Base-by-base conservation (phyloP, 2,888 invertebrate genomes). In the Lithophane leautieri region DNA sequence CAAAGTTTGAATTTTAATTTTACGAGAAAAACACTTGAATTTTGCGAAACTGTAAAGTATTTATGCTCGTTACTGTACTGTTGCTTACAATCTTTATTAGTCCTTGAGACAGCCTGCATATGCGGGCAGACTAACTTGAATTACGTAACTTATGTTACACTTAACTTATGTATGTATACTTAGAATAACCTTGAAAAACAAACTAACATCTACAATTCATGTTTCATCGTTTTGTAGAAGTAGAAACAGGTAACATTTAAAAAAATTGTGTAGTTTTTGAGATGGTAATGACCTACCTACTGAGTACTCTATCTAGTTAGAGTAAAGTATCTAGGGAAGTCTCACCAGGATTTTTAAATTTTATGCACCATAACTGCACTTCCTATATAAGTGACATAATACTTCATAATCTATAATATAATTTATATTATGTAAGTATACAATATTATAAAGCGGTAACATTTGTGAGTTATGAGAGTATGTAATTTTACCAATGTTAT, bases 31-130 rank as follows among this genome's bases (percentile, higher is more conserved):
- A 44, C 22, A 62, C 6, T 19, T 9, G 4, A 25, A 22, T 50
- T 66, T 9, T 34, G 9, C 22, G 34, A 9, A 9, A 66, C 9
- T 52, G 3, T 50, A 50, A 14, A 1, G 2, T 50, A 9, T 50
- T 22, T 28, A 34, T n/a, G 52, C n/a, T 56, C n/a, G 67, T 34
- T 19, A n/a, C n/a, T 67, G 52, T 62, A 67, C 40, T 56, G 50
- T 60, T 68, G 76, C 77, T 63, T 6, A 77, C 77, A 80, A 80
- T 82, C 80, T 82, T 81, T 77, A 80, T 77, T 71, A 60, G 80
- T 82, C 80, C 80, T 80, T 80, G 80, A 80, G 80, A 82, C 78
- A 58, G 68, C 82, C 80, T 72, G 80, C 72, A 80, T 71, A 79
- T 80, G 80, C 80, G 78, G 82, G 80, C 60, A 63, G 40, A 72